Conservation (phyloP, 2,888 invertebrate genomes). For the Hemaris fuciformis region DNA sequence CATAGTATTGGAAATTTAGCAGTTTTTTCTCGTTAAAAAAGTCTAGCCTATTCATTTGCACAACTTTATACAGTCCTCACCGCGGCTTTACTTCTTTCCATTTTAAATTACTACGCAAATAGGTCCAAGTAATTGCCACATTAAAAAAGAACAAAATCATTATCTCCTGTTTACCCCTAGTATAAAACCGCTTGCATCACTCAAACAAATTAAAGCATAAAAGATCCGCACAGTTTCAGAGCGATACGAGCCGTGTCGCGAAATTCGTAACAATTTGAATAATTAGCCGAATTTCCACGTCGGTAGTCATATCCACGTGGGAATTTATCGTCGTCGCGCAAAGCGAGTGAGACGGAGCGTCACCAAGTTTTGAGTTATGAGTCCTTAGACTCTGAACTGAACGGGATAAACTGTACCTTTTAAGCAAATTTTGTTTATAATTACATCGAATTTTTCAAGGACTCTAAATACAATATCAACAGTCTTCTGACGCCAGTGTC, state of each 20-base stretch:
- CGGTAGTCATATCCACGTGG: constrained; percentile 34
- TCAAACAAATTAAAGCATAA: background rate
- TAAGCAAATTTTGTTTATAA: no score
- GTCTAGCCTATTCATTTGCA: no score
- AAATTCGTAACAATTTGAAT: constrained; percentile 53
- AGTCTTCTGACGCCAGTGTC: no score
- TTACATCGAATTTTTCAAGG: no score
- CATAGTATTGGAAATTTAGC: no score
- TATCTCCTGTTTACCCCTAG: background rate
- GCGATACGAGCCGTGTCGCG: background rate
- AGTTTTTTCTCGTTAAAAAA: no score
- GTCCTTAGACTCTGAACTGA: constrained; percentile 26
- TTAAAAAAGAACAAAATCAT: background rate
- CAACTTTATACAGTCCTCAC: no score
- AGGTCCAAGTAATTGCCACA: no score
- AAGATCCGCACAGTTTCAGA: background rate
- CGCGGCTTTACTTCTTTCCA: no score
- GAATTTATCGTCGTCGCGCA: constrained; percentile 36
- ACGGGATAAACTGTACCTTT: background rate
- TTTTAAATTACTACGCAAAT: no score
- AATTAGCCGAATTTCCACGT: constrained; percentile 50
- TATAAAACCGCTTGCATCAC: background rate
- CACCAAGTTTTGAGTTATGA: constrained; percentile 41
- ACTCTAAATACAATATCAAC: no score
- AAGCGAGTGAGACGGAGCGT: constrained; percentile 29